Percentiles rank a stretch among this genome's conserved stretches.
Conservation (phyloP, 2,113 vertebrate genomes). For the Leptodactylus fuscus region DNA sequence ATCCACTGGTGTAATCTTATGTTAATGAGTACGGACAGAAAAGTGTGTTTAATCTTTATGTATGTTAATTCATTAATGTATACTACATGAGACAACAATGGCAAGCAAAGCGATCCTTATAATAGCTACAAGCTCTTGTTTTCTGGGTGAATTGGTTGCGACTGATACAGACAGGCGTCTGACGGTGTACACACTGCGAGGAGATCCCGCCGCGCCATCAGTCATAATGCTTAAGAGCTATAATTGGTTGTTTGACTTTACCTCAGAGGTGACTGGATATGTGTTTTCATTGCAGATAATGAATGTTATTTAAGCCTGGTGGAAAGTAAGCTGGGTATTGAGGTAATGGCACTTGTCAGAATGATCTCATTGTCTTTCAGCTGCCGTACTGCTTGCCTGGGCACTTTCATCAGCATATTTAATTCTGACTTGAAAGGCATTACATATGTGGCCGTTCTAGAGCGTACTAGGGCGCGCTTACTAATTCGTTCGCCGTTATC, state of each 20-base stretch:
- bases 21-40: too few relatives aligned
- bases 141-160: background rate
- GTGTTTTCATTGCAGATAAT: constrained; percentile 57
- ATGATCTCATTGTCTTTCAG: constrained; percentile 43
- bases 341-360: constrained; percentile 52
- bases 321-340: constrained; percentile 45
- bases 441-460: background rate
- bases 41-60: too few relatives aligned
- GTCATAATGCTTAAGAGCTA: constrained; percentile 35
- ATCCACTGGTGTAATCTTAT: too few relatives aligned
- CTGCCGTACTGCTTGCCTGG: constrained; percentile 13
- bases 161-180: background rate
- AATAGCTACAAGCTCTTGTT: background rate
- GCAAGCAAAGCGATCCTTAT: background rate
- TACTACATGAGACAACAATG: background rate
- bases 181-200: background rate
- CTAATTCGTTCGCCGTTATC: background rate
- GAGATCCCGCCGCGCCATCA: constrained; percentile 23
- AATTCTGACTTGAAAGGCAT: constrained; percentile 15
- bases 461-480: background rate
- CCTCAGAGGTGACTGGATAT: constrained; percentile 49
- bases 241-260: constrained; percentile 57
- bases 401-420: constrained; percentile 27
- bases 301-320: constrained; percentile 50
- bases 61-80: background rate